Evolutionary conservation across 2,888 invertebrate species (phyloP).

Genomic region (Dorcus parallelipipedus): DNA sequence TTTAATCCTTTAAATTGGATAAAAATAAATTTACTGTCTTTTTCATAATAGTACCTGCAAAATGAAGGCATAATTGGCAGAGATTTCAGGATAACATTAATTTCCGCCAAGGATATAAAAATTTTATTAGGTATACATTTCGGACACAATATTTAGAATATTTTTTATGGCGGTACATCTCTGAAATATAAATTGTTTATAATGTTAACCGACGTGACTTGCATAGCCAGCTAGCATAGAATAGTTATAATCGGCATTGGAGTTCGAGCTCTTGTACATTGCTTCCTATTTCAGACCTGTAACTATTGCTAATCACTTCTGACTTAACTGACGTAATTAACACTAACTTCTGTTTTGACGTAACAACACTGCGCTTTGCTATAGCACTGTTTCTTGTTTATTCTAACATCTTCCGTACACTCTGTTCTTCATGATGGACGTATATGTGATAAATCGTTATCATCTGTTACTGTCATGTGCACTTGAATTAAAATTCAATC

Average conservation of each 20-base stretch:
- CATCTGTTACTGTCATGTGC: neutral
- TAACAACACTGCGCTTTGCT: slow-evolving; percentile 14
- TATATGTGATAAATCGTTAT: slow-evolving; percentile 4
- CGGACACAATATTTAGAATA: neutral
- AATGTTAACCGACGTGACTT: too few relatives aligned
- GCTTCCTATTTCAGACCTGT: slow-evolving; percentile 45
- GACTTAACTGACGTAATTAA: slow-evolving; percentile 8
- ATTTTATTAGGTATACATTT: neutral
- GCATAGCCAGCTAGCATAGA: slow-evolving; percentile 28
- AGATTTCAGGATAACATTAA: neutral
- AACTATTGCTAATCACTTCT: slow-evolving; percentile 3
- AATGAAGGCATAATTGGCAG: neutral
- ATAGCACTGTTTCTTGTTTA: slow-evolving; percentile 9
- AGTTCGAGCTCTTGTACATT: slow-evolving; percentile 47
- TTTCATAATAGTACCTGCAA: neutral
- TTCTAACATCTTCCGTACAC: neutral
- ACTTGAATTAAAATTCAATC: neutral
- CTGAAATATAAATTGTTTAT: too few relatives aligned
- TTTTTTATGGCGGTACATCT: neutral
- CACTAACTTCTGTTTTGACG: slow-evolving; percentile 10
- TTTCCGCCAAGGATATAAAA: too few relatives aligned
- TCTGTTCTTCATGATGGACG: slow-evolving; percentile 3
- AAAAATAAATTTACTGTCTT: too few relatives aligned
- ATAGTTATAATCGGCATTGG: slow-evolving; percentile 43
- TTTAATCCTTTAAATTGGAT: neutral